Evolutionary conservation across 64 coral and sea anemone genomes (phyloP), one percentile per base, ranked within the genome.

Genomic region (Pocillopora verrucosa): DNA sequence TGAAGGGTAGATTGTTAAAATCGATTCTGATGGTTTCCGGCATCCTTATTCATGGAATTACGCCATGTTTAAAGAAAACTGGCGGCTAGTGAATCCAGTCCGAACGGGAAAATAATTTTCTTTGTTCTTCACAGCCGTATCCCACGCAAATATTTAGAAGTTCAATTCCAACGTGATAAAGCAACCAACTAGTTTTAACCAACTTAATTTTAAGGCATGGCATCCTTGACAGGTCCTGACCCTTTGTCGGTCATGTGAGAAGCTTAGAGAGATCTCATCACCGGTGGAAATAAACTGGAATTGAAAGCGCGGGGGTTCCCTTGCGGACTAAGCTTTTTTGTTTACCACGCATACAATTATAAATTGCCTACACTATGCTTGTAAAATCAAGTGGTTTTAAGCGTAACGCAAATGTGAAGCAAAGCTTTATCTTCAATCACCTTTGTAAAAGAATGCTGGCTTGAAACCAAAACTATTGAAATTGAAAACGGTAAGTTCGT

Each of bases 231-330:
- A 72, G 9, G 11, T 11, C 77, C 59, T 35, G 24, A 12, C 11
- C 6, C 0, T 25, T 58, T 38, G 60, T 19, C 4, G 56, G 64
- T 85, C 82, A 85, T 85, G 82, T 85, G 82, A 85, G 65, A 36
- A 85, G 34, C 61, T 45, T 83, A 16, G 34, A 81, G 62, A 9
- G 45, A 35, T 83, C 80, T 16, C 61, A 83, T 85, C 82, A 85
- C 57, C 63, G n/a, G 38, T 57, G 17, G 41, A 72, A 85, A 85
- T 85, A 85, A 58, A 4, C 65, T 10, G 17, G 62, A 2, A 13
- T 70, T 7, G 22, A n/a, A 20, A 70, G 20, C 20, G 19, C 19
- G 9, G 20, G 20, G 19, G n/a, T 11, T 24, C 2, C 20, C n/a
- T 70, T 24, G 11, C 0, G 67, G n/a, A 24, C 10, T 6, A n/a